These are phyloP conservation scores for Lichenostomus cassidix DNA, from an alignment of 2,113 vertebrate genomes.

Conservation along the genomic window DNA sequence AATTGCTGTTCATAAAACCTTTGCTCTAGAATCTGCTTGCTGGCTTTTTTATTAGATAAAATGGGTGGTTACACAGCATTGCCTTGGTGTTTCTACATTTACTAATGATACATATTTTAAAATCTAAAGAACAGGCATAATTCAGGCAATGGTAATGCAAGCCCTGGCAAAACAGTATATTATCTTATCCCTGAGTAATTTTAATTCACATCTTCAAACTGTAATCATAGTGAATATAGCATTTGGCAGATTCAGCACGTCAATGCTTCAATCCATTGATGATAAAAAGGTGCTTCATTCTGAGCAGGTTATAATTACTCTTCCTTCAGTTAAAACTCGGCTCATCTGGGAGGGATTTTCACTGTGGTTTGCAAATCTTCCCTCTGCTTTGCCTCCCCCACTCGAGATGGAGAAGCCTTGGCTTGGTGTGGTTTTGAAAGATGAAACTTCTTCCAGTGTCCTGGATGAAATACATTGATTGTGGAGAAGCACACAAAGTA, in stretches of 20 bases:
- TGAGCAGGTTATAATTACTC: neutral
- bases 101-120: neutral
- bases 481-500: neutral
- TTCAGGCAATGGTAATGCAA: neutral
- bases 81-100: neutral
- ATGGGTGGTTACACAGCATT: neutral
- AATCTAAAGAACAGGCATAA: neutral
- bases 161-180: neutral
- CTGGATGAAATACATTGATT: neutral
- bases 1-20: neutral
- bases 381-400: neutral
- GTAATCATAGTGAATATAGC: neutral
- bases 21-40: neutral
- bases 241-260: neutral
- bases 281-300: neutral
- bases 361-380: neutral
- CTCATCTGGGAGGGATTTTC: neutral
- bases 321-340: neutral
- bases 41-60: neutral
- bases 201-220: neutral
- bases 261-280: neutral
- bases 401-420: neutral
- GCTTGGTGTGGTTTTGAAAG: neutral
- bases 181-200: slow-evolving; percentile 15
- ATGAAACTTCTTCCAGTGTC: neutral